Conservation (phyloP, 2,888 invertebrate genomes). For the Unio pictorum region DNA sequence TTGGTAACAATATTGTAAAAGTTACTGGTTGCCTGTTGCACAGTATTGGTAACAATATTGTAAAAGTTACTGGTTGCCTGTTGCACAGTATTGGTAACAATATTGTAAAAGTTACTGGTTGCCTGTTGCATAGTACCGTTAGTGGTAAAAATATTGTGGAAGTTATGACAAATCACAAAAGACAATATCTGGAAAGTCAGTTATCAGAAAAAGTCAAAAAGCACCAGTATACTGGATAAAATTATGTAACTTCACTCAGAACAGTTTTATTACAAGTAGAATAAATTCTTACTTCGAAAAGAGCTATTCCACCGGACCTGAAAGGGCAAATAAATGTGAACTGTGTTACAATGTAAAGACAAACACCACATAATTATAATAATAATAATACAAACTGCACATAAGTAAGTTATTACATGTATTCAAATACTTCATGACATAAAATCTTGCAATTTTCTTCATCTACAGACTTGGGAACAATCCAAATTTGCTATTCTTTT, state of each 20-base stretch:
- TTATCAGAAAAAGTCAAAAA: not conserved
- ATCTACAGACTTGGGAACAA: too few relatives aligned
- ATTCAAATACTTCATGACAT: too few relatives aligned
- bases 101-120: not conserved
- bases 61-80: not conserved
- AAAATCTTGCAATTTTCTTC: too few relatives aligned
- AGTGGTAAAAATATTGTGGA: not conserved
- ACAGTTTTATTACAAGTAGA: not conserved
- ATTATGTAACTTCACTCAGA: not conserved
- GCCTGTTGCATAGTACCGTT: not conserved
- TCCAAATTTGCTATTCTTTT: too few relatives aligned
- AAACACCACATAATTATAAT: too few relatives aligned
- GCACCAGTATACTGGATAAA: not conserved
- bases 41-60: not conserved
- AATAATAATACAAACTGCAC: too few relatives aligned
- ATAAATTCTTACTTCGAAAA: slow-evolving; percentile 25
- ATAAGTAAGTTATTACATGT: too few relatives aligned
- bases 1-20: not conserved
- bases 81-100: not conserved
- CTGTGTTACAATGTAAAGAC: too few relatives aligned
- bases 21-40: not conserved
- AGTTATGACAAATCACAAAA: not conserved
- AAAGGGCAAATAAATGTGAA: slow-evolving; percentile 2
- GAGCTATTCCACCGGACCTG: slow-evolving; percentile 22
- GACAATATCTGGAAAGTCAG: not conserved